Conservation (phyloP, 1,140 invertebrate genomes). For the Tetragonula clypearis region DNA sequence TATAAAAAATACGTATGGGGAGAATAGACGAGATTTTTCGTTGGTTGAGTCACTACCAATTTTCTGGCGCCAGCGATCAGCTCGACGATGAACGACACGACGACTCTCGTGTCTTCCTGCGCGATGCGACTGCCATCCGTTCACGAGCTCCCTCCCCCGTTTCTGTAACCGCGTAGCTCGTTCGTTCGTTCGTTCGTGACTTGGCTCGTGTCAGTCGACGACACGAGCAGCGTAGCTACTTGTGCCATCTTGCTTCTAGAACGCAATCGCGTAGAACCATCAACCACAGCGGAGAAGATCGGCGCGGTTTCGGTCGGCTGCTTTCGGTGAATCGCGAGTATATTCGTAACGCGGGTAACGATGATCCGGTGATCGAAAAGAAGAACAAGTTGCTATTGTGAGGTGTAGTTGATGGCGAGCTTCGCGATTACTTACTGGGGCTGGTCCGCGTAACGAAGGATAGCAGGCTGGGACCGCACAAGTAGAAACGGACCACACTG, state of each 20-base stretch:
- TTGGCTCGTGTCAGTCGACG: neutral
- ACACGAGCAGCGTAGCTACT: neutral
- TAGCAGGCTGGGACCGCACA: neutral
- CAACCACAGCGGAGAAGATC: neutral
- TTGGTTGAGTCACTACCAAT: slow-evolving; percentile 59
- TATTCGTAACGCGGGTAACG: slow-evolving; percentile 18
- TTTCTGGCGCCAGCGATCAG: slow-evolving; percentile 37
- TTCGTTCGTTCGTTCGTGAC: neutral
- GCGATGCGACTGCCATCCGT: neutral
- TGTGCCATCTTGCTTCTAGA: neutral
- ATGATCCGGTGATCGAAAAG: slow-evolving; percentile 17
- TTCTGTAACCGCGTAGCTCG: slow-evolving; percentile 20
- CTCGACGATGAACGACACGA: slow-evolving; percentile 57
- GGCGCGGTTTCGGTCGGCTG: neutral
- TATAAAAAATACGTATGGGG: slow-evolving; percentile 59
- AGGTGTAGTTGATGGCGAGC: neutral
- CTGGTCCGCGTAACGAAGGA: neutral
- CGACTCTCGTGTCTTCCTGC: neutral
- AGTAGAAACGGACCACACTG: slow-evolving; percentile 1
- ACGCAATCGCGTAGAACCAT: slow-evolving; percentile 3
- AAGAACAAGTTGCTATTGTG: neutral
- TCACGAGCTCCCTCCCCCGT: neutral
- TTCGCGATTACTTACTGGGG: neutral
- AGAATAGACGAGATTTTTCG: slow-evolving; percentile 61
- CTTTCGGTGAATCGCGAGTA: slow-evolving; percentile 1